Evolutionary conservation across 2,113 vertebrate species (phyloP).

Genomic region (Corythoichthys haematopterus): DNA sequence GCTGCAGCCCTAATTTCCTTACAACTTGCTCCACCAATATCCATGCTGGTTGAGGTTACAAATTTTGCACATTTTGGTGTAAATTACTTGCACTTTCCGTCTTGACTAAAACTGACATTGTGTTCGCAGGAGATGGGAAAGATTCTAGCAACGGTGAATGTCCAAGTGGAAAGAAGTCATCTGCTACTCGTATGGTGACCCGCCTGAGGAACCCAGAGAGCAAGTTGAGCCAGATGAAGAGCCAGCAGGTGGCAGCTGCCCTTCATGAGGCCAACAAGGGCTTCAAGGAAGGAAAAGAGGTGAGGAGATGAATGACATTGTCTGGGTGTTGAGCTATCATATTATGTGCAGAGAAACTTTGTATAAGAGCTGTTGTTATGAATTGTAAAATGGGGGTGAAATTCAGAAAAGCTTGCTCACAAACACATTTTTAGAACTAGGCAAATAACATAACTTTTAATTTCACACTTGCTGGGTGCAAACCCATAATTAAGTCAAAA

Average conservation of each 20-base stretch:
- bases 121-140: slow-evolving; percentile 65
- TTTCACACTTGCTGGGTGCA: too few species aligned
- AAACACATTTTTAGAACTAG: too few species aligned
- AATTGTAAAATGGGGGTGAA: background rate
- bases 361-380: background rate
- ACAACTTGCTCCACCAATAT: background rate
- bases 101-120: background rate
- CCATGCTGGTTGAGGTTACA: background rate
- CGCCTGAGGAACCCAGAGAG: slow-evolving; percentile 90
- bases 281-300: slow-evolving; percentile 90
- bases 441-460: too few species aligned
- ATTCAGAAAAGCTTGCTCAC: too few species aligned
- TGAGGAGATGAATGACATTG: slow-evolving; percentile 38
- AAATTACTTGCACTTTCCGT: background rate
- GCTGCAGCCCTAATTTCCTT: background rate
- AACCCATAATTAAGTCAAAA: too few species aligned
- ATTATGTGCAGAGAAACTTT: background rate
- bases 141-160: slow-evolving; percentile 68
- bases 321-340: background rate
- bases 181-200: slow-evolving; percentile 85
- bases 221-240: slow-evolving; percentile 91
- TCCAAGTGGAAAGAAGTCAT: slow-evolving; percentile 72
- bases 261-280: slow-evolving; percentile 87
- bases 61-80: background rate
- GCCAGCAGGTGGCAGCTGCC: slow-evolving; percentile 86